Base-by-base conservation (phyloP, 2,888 invertebrate genomes). In the Leucoma salicis region DNA sequence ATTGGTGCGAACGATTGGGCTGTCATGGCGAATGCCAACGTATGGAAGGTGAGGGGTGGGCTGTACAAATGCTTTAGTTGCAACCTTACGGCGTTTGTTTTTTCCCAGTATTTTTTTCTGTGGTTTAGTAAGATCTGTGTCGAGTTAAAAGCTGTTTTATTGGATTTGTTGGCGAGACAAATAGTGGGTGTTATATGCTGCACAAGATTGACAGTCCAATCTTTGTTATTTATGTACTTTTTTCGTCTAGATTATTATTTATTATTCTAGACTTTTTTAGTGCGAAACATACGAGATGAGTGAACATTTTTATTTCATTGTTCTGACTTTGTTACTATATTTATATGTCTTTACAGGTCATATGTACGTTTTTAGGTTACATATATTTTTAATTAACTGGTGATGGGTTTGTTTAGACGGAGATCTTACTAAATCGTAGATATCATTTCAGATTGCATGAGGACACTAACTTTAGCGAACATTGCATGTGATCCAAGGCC, bases 31-130 rank as follows among this genome's bases (percentile, higher is more conserved):
- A 87, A 84, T 57, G 75, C 82, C 59, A 80, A 73, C 66, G 78
- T 83, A 46, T 90, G 90, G 90, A 90, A 90, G 90, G 90, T 90
- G 90, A 90, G 90, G 88, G 88, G 84, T 76, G 83, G 86, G 89
- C 82, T 75, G 73, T 74, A 59, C 50, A 67, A 65, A 55, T 39
- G 76, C 74, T 77, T 76, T 62, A 69, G 72, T 72, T 69, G 52
- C 57, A 77, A 73, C 70, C 12, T 71, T 75, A 73, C 59, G 55
- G 47, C 69, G 69, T 27, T 66, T 62, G 38, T 43, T 42, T 38
- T 35, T 24, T 42, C 52, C 48, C 42, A 25, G 39, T 43, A 35
- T 34, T 43, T 3, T 31, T 21, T 44, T 42, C 47, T 60, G 53
- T 63, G 74, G 70, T 81, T 78, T 78, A 70, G 81, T 85, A 78